Evolutionary conservation across 2,888 invertebrate species (phyloP).

Genomic region (Ichneumon xanthorius): DNA sequence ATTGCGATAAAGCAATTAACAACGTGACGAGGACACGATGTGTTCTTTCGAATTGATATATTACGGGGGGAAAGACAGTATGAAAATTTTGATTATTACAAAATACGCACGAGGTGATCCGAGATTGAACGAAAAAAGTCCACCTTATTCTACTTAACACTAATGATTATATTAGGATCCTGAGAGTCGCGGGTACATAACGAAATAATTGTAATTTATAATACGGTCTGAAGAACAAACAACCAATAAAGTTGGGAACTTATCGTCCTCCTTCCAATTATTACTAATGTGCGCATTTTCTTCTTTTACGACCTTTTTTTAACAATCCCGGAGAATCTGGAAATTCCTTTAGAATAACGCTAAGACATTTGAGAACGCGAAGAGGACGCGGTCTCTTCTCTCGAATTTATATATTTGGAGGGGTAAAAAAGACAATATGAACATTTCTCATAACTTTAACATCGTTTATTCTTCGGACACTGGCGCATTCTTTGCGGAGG

Average conservation of each 20-base stretch:
- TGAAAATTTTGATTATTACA: slow-evolving; percentile 5
- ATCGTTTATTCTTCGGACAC: not conserved
- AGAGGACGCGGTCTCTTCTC: too few species aligned
- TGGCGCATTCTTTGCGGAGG: not conserved
- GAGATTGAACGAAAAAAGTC: not conserved
- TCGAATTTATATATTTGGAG: too few species aligned
- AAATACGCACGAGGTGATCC: slow-evolving; percentile 17
- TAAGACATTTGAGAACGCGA: too few species aligned
- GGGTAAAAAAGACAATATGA: not conserved
- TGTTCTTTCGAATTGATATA: not conserved
- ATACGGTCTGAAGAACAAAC: not conserved
- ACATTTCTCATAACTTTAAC: slow-evolving; percentile 12
- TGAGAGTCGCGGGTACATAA: not conserved
- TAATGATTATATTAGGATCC: not conserved
- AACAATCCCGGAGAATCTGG: not conserved
- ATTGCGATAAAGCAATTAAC: not conserved
- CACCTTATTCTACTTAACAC: slow-evolving; percentile 3
- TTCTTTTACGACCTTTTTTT: slow-evolving; percentile 6
- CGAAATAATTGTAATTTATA: slow-evolving; percentile 6
- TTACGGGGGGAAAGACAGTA: too few species aligned
- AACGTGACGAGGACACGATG: not conserved
- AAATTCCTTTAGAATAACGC: too few species aligned
- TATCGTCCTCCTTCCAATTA: slow-evolving; percentile 4
- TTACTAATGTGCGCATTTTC: not conserved
- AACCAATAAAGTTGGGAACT: slow-evolving; percentile 1